Base-by-base conservation (phyloP, 2,888 invertebrate genomes). In the Pyralis farinalis region DNA sequence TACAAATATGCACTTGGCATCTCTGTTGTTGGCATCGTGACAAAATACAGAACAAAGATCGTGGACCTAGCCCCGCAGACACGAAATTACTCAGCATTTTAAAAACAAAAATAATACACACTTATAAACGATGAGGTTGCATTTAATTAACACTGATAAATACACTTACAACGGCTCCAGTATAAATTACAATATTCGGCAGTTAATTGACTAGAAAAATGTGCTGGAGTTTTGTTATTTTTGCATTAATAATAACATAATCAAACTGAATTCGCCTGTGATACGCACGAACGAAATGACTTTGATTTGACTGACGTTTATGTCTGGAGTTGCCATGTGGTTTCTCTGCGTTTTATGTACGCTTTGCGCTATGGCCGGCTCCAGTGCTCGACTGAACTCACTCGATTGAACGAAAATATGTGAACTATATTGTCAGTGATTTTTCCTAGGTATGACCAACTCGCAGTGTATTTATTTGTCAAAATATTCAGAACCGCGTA, bases 51-150 rank as follows among this genome's bases (percentile, higher is more conserved):
- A 52, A 54, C 51, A 54, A 53, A 50, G 47, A 51, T 38, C 40
- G 33, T 11, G 38, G 42, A 32, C 33, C 31, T 34, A 28, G 16
- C 40, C 16, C 22, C 43, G 44, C 40, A 40, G 42, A 49, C 49
- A 48, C 50, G 44, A 60, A 60, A 72, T 73, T 73, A 73, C 66
- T 71, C 73, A 71, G 73, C 73, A 68, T 49, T 47, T 47, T 40
- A 53, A 51, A 61, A 69, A 70, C 63, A 63, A 61, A 63, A 71
- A 67, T 69, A 62, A 58, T 61, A 53, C 29, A 28, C 10, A 7
- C 33, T 33, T 12, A 27, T 27, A 16, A 28, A 34, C 7, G n/a
- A 12, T 10, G 7, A 21, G n/a, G 10, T 37, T 35, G 25, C 2
- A 40, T 35, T 7, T 29, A 9, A 39, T 37, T 25, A 29, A 25